These are phyloP conservation scores for Camponotus pennsylvanicus DNA, from an alignment of 1,140 invertebrate genomes.

Conservation along the genomic window DNA sequence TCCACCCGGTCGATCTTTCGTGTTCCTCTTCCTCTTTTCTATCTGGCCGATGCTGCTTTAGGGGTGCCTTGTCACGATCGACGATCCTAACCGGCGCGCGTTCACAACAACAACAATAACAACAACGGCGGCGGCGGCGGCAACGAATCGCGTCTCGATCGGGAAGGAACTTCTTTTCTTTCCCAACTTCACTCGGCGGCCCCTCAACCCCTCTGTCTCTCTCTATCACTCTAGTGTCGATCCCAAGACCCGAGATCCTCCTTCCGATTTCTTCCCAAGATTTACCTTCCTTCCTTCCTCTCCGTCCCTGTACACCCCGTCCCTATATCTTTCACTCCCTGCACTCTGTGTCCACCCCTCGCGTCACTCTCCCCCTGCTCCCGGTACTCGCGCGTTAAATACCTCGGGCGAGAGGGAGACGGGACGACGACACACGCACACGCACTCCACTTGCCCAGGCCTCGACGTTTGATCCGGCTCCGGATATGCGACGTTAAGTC, in stretches of 20 bases:
- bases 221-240: conserved; percentile 9
- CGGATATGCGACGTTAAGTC: conserved; percentile 82
- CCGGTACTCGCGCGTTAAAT: conserved; percentile 68
- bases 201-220: conserved; percentile 27
- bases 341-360: conserved; percentile 49
- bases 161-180: conserved; percentile 13
- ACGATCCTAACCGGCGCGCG: conserved; percentile 37
- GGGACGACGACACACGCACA: conserved; percentile 73
- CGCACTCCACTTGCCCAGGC: conserved; percentile 75
- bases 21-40: not conserved
- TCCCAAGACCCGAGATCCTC: conserved; percentile 31
- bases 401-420: conserved; percentile 75
- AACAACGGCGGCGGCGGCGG: conserved; percentile 42
- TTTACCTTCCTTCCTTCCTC: not conserved
- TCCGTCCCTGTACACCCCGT: conserved; percentile 37
- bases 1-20: conserved; percentile 5
- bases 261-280: conserved; percentile 11
- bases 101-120: conserved; percentile 64
- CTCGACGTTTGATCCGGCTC: conserved; percentile 79
- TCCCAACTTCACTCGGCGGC: not conserved
- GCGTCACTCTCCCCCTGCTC: conserved; percentile 70
- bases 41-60: conserved; percentile 16
- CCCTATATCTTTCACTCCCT: conserved; percentile 47
- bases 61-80: conserved; percentile 17
- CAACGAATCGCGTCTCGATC: conserved; percentile 56